Conservation (phyloP, 2,797 vertebrate species). For the Steatocranus sp. region DNA sequence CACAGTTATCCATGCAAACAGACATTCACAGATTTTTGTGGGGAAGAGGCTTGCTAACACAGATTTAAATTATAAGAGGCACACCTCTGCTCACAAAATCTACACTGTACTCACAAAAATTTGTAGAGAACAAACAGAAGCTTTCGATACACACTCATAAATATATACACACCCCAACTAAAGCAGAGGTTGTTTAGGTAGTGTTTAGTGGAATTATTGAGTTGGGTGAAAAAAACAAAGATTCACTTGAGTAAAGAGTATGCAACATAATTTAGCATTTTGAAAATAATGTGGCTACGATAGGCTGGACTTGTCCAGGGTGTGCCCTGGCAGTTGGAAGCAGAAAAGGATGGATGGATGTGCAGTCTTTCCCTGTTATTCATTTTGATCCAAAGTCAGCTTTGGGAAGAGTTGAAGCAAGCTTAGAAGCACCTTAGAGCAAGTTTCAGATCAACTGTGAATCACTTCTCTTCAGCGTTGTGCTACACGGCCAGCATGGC, state of each 20-base stretch:
- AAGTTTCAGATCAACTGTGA: slow-evolving; percentile 37
- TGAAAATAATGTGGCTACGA: background rate
- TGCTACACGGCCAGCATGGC: slow-evolving; percentile 22
- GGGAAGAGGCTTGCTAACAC: background rate
- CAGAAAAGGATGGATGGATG: background rate
- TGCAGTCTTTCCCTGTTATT: background rate
- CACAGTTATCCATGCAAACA: slow-evolving; percentile 60
- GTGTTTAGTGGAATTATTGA: slow-evolving; percentile 1
- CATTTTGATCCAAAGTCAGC: background rate
- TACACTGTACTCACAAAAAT: background rate
- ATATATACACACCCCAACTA: background rate
- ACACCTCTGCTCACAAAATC: background rate
- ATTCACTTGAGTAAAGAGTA: background rate
- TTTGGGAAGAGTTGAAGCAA: background rate
- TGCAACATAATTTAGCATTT: background rate
- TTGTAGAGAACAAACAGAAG: background rate
- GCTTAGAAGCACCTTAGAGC: background rate
- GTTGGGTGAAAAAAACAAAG: background rate
- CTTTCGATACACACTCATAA: background rate
- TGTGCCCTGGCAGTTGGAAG: background rate
- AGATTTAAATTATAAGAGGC: slow-evolving; percentile 5
- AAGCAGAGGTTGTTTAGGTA: background rate
- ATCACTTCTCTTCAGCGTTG: background rate
- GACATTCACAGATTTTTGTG: slow-evolving; percentile 1
- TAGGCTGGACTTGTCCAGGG: background rate